Percentiles rank a stretch among this genome's conserved stretches.
Evolutionary conservation across 2,797 vertebrate species (phyloP).

Genomic region (Cichlasoma orientale): DNA sequence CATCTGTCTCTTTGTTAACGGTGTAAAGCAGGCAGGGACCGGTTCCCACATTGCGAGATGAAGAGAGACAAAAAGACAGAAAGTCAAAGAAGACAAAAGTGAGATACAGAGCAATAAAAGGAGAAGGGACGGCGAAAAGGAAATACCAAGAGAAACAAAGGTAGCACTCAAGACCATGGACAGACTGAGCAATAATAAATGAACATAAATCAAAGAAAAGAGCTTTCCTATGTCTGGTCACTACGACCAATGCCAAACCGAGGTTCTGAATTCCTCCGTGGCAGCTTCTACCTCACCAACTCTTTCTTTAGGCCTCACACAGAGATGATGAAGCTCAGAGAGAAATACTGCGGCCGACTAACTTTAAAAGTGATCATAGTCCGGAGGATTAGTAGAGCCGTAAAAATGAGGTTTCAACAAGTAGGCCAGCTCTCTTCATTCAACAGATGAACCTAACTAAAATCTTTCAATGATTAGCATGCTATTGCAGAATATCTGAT

Average conservation of each 20-base stretch:
- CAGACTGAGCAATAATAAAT: constrained; percentile 61
- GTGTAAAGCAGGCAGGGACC: constrained; percentile 57
- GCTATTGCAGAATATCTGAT: constrained; percentile 44
- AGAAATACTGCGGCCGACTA: constrained; percentile 28
- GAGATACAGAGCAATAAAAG: constrained; percentile 38
- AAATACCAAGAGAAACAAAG: constrained; percentile 22
- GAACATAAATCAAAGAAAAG: constrained; percentile 56
- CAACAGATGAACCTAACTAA: constrained; percentile 47
- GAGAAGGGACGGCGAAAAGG: constrained; percentile 2
- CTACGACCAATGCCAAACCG: constrained; percentile 54
- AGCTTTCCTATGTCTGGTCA: constrained; percentile 61
- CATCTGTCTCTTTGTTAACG: constrained; percentile 74
- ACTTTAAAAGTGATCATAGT: constrained; percentile 63
- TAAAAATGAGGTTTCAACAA: constrained; percentile 54
- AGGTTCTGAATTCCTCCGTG: constrained; percentile 61
- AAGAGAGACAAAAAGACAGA: constrained; percentile 17
- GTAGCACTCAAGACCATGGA: constrained; percentile 45
- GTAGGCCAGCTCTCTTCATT: constrained; percentile 38
- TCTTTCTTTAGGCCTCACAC: constrained; percentile 68
- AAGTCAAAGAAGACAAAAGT: constrained; percentile 16
- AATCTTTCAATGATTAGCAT: constrained; percentile 43
- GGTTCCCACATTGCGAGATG: constrained; percentile 51
- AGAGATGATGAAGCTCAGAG: constrained; percentile 46
- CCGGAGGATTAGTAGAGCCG: constrained; percentile 50
- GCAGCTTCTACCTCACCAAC: constrained; percentile 62